phyloP scores from a whole-genome alignment of 2,888 invertebrate species.

The Papilio protenor region DNA sequence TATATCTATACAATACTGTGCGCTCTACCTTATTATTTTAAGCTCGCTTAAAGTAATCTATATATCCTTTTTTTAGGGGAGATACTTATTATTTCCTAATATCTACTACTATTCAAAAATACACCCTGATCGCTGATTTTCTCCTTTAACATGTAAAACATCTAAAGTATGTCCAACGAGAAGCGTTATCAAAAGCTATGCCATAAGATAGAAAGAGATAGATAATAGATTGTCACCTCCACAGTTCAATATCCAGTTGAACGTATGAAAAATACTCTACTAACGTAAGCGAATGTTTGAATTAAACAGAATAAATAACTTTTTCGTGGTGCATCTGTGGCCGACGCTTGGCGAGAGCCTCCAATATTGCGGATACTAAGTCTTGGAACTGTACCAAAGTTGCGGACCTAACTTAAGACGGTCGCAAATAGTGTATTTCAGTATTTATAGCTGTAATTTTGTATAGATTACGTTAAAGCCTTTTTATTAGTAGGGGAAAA shows the following conservation, averaged over 20 bases:
- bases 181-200: too few relatives aligned
- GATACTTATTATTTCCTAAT: too few relatives aligned
- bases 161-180: too few relatives aligned
- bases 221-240: too few relatives aligned
- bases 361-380: slow-evolving; percentile 2
- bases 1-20: background rate
- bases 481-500: background rate
- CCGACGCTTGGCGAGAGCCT: background rate
- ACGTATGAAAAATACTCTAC: background rate
- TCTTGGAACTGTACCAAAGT: slow-evolving; percentile 29
- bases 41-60: background rate
- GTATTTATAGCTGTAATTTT: slow-evolving; percentile 7
- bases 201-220: too few relatives aligned
- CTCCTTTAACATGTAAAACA: too few relatives aligned
- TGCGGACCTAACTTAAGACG: background rate
- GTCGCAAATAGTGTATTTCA: slow-evolving; percentile 10
- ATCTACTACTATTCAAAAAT: too few relatives aligned
- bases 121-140: too few relatives aligned
- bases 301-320: background rate
- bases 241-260: background rate
- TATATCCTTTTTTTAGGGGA: background rate
- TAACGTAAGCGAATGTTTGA: background rate
- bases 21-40: background rate
- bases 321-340: slow-evolving; percentile 19
- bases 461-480: background rate